A percentile compares a stretch with the other conserved stretches of the same genome.
Conservation (phyloP, 2,888 invertebrate genomes). For the Conops quadrifasciatus region DNA sequence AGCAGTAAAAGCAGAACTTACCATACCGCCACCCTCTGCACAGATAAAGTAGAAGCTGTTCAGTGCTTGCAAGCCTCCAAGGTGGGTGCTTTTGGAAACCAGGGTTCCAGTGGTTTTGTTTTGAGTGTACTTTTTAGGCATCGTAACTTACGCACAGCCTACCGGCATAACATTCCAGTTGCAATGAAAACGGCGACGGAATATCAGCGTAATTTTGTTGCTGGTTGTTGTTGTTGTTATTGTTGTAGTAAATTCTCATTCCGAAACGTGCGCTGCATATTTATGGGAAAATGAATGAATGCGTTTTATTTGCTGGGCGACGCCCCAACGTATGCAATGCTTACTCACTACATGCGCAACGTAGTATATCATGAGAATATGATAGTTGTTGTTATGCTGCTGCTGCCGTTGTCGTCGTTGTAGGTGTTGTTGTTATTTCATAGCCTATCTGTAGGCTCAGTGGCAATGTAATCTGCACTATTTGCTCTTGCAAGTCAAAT, state of each 20-base stretch:
- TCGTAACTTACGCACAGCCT: slow-evolving; percentile 1
- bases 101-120: slow-evolving; percentile 1
- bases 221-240: background rate
- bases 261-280: slow-evolving; percentile 21
- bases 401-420: slow-evolving; percentile 12
- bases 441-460: slow-evolving; percentile 57
- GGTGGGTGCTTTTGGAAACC: background rate
- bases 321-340: slow-evolving; percentile 56
- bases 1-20: background rate
- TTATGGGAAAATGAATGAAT: slow-evolving; percentile 19
- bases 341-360: slow-evolving; percentile 9
- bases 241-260: slow-evolving; percentile 13
- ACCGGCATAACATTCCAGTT: background rate
- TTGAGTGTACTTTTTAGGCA: slow-evolving; percentile 28
- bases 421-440: slow-evolving; percentile 25
- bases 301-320: slow-evolving; percentile 54
- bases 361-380: background rate
- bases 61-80: no score
- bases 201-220: background rate
- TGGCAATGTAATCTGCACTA: slow-evolving; percentile 46
- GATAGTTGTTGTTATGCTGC: background rate
- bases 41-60: no score
- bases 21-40: background rate
- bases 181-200: background rate
- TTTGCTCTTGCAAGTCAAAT: slow-evolving; percentile 50